These are phyloP conservation scores for Araneus ventricosus DNA, from an alignment of 1,140 invertebrate genomes.

Conservation along the genomic window DNA sequence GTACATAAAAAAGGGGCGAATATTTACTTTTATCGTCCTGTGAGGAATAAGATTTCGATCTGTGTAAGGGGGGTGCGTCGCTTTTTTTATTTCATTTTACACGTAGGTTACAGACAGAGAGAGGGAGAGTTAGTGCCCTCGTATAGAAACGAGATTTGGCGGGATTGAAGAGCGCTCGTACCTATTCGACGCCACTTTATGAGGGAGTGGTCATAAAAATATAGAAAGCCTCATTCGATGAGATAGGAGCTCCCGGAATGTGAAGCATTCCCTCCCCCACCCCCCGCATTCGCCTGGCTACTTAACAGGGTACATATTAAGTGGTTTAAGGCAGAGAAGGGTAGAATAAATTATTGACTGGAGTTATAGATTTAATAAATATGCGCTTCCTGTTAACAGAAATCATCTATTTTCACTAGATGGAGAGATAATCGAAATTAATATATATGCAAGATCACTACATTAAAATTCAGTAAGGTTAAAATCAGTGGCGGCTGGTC, in stretches of 20 bases:
- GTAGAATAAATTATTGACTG: conserved; percentile 14
- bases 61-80: background rate
- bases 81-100: conserved; percentile 30
- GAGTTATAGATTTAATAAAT: conserved; percentile 10
- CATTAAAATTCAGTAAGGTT: too few species aligned
- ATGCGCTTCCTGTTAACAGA: background rate
- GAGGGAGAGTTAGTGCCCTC: background rate
- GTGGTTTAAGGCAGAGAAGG: too few species aligned
- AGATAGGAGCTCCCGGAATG: background rate
- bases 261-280: background rate
- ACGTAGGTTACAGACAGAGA: background rate
- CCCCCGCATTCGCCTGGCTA: background rate
- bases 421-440: too few species aligned
- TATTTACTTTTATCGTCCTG: conserved; percentile 40
- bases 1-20: conserved; percentile 33
- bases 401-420: too few species aligned
- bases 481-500: too few species aligned
- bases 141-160: conserved; percentile 4
- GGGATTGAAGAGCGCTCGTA: background rate
- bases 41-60: conserved; percentile 34
- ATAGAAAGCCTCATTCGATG: conserved; percentile 18
- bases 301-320: background rate
- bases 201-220: background rate
- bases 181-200: background rate
- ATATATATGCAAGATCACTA: too few species aligned